A percentile compares a stretch with the other conserved stretches of the same genome.
These are phyloP conservation scores for Drosophila cyrtoloma DNA, from an alignment of 2,888 invertebrate species.

Conservation along the genomic window DNA sequence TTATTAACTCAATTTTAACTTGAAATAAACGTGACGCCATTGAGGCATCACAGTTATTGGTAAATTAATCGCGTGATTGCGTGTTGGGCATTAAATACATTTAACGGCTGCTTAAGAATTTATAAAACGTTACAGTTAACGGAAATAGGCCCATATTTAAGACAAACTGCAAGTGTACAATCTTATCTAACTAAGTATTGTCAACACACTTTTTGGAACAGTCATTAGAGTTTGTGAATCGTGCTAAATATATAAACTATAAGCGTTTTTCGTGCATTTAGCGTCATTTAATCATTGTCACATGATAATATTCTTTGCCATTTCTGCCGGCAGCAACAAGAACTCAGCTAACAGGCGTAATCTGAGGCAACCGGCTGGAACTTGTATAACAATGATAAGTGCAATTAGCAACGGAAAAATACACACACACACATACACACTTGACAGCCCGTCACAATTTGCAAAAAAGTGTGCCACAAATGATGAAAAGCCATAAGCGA, in stretches of 20 bases:
- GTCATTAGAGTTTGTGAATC: constrained; percentile 8
- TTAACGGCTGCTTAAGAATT: background rate
- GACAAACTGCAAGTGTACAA: constrained; percentile 16
- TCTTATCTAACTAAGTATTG: constrained; percentile 31
- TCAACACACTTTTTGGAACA: constrained; percentile 10
- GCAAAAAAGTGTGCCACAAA: constrained; percentile 11
- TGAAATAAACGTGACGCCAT: background rate
- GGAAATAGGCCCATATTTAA: background rate
- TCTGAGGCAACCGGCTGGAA: constrained; percentile 31
- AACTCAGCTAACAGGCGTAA: constrained; percentile 25
- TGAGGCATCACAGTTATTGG: background rate
- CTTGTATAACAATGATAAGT: constrained; percentile 46
- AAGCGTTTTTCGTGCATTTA: constrained; percentile 23
- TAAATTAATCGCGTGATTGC: background rate
- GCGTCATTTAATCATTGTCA: constrained; percentile 32
- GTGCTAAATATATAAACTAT: constrained; percentile 21
- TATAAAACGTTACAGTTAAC: background rate
- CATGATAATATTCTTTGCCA: constrained; percentile 41
- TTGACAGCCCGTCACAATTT: constrained; percentile 16
- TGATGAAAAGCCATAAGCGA: background rate
- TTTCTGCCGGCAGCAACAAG: background rate
- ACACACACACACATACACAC: constrained; percentile 9
- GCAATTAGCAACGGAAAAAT: constrained; percentile 56
- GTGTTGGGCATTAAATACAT: background rate
- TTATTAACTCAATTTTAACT: background rate